Conservation (phyloP, 2,888 invertebrate species). For the Dusona sp. region DNA sequence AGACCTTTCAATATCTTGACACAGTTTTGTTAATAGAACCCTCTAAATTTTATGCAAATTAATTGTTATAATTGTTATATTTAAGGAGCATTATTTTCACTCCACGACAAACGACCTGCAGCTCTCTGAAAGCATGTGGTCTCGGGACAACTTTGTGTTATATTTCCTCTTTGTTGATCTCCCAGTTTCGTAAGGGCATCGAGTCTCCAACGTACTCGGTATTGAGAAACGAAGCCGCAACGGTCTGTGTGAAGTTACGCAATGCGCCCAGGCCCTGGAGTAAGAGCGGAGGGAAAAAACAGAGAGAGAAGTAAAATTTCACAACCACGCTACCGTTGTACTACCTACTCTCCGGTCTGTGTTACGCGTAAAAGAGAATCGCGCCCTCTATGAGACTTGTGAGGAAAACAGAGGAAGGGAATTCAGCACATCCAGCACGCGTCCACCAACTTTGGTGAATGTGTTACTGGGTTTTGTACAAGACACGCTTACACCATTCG, state of each 20-base stretch:
- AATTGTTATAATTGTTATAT: neutral
- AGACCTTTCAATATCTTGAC: neutral
- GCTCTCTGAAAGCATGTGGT: neutral
- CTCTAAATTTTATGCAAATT: neutral
- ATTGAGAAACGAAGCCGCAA: conserved; percentile 60
- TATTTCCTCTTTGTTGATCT: neutral
- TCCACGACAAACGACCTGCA: neutral
- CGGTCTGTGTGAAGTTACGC: conserved; percentile 56
- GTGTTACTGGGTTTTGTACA: conserved; percentile 9
- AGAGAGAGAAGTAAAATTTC: conserved; percentile 42
- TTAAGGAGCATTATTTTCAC: neutral
- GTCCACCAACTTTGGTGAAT: conserved; percentile 21
- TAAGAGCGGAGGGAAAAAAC: conserved; percentile 22
- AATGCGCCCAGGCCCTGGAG: conserved; percentile 49
- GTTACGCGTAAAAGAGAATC: conserved; percentile 45
- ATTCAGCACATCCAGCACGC: conserved; percentile 35
- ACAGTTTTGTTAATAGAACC: neutral
- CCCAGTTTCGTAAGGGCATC: conserved; percentile 29
- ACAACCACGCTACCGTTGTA: conserved; percentile 39
- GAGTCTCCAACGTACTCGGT: conserved; percentile 38
- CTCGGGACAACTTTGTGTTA: neutral
- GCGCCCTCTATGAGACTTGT: conserved; percentile 11
- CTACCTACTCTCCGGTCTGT: conserved; percentile 27
- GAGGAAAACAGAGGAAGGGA: conserved; percentile 18
- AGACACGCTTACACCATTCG: conserved; percentile 15